Percentiles rank a stretch among this genome's conserved stretches.
phyloP scores from a whole-genome alignment of 2,797 vertebrate species.

The Myotis pilosus region DNA sequence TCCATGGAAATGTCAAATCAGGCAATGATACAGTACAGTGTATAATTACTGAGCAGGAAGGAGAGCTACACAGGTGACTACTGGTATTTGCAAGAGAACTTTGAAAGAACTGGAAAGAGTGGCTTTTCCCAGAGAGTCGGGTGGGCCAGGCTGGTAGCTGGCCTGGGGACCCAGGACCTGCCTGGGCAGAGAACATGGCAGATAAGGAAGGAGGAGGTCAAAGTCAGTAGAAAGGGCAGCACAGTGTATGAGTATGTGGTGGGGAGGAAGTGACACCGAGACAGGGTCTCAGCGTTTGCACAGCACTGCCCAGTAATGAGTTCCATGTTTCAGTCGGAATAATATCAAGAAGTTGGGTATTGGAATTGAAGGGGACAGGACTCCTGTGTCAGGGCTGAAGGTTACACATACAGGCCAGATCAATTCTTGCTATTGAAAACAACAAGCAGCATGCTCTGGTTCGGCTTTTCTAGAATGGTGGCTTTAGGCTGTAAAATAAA shows the following conservation, averaged over 20 bases:
- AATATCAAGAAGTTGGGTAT: not conserved
- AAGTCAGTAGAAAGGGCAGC: accelerated
- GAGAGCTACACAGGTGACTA: slow-evolving; percentile 62
- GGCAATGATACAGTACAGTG: slow-evolving; percentile 47
- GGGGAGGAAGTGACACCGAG: not conserved
- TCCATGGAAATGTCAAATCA: slow-evolving; percentile 76
- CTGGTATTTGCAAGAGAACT: not conserved
- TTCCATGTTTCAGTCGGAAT: not conserved
- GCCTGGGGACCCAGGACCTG: accelerated
- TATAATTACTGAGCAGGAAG: slow-evolving; percentile 64
- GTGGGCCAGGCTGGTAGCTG: not conserved
- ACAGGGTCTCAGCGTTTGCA: not conserved
- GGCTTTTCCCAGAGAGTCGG: not conserved
- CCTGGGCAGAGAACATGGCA: not conserved
- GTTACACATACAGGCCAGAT: not conserved
- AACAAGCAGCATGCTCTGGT: not conserved
- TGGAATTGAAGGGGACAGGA: not conserved
- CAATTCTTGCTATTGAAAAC: not conserved
- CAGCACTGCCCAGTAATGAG: not conserved
- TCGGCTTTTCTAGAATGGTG: not conserved
- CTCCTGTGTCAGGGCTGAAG: not conserved
- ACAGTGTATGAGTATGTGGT: accelerated
- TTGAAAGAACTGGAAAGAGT: not conserved
- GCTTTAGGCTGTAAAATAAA: not conserved
- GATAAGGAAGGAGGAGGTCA: too few relatives aligned